Conservation (phyloP, 2,113 vertebrate genomes). For the Peucedramus taeniatus region DNA sequence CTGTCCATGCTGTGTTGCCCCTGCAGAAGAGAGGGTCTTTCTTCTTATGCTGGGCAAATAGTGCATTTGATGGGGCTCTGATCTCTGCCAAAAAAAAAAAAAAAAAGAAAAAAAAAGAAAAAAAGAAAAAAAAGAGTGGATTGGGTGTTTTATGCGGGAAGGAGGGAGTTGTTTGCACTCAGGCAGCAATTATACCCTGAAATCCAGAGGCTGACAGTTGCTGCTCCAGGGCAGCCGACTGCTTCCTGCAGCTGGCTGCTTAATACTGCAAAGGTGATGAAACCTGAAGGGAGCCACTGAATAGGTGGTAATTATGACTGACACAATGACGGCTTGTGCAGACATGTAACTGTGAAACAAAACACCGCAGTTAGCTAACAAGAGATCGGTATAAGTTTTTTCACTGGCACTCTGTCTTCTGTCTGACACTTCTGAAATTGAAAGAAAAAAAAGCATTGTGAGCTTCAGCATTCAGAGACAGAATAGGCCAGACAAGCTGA, state of each 20-base stretch:
- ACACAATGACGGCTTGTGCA: constrained; percentile 72
- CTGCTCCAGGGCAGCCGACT: constrained; percentile 63
- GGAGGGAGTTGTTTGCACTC: constrained; percentile 46
- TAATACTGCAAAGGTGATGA: constrained; percentile 71
- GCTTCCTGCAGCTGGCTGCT: constrained; percentile 74
- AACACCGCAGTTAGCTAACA: constrained; percentile 73
- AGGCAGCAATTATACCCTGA: constrained; percentile 69
- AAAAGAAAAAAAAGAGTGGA: background rate
- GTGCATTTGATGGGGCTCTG: background rate
- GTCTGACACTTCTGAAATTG: constrained; percentile 73
- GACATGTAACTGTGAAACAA: constrained; percentile 67
- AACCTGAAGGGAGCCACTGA: constrained; percentile 71
- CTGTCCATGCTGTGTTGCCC: background rate
- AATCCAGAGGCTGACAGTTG: constrained; percentile 63
- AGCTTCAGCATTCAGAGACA: constrained; percentile 47
- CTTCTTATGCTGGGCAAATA: background rate
- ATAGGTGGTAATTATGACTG: constrained; percentile 82
- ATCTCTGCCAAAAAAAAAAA: background rate
- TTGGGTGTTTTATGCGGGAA: background rate
- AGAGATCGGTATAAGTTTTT: constrained; percentile 60
- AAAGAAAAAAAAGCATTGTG: constrained; percentile 42
- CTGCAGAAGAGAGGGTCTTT: background rate
- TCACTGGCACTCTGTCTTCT: constrained; percentile 48
- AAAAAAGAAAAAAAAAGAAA: background rate
- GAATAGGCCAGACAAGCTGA: constrained; percentile 61